Evolutionary conservation across 2,113 vertebrate species (phyloP).

Genomic region (Martes martes): DNA sequence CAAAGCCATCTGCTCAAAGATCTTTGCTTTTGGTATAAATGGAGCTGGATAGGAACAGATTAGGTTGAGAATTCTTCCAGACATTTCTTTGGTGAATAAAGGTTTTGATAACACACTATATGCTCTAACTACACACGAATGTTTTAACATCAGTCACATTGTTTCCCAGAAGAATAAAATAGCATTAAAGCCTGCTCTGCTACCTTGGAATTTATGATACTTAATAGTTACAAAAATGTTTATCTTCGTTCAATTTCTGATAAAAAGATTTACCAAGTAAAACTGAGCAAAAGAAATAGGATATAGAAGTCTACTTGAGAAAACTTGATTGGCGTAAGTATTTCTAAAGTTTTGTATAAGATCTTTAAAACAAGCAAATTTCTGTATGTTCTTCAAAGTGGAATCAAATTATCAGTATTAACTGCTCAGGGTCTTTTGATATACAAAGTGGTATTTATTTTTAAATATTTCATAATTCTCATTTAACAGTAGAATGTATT

Average conservation of each 20-base stretch:
- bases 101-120: background rate
- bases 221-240: background rate
- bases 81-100: background rate
- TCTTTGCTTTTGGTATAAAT: background rate
- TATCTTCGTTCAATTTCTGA: conserved; percentile 1
- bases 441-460: background rate
- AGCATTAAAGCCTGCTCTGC: background rate
- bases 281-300: background rate
- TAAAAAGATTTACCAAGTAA: background rate
- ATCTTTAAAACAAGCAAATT: background rate
- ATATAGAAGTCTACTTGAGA: background rate
- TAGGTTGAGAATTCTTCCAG: background rate
- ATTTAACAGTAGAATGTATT: background rate
- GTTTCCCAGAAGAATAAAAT: background rate
- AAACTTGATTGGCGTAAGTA: background rate
- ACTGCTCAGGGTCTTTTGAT: background rate
- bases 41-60: background rate
- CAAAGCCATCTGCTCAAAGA: background rate
- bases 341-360: background rate
- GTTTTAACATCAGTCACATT: background rate
- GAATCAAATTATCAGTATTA: background rate
- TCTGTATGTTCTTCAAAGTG: background rate
- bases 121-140: background rate
- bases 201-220: background rate
- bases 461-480: background rate